Conservation (phyloP, 2,888 invertebrate genomes). For the Creontiades dilutus region DNA sequence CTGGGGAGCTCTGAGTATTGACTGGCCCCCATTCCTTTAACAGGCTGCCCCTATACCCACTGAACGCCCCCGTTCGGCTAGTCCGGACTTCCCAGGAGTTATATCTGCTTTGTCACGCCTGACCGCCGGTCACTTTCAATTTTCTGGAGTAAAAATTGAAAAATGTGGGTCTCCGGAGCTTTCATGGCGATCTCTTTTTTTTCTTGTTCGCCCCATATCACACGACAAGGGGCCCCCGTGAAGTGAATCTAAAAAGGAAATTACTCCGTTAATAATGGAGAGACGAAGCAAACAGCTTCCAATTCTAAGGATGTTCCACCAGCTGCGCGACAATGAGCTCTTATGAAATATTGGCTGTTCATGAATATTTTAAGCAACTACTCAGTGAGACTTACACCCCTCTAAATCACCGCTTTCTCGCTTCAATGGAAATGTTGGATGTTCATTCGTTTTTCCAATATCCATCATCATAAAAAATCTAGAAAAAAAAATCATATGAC, state of each 20-base stretch:
- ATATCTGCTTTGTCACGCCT: constrained; percentile 67
- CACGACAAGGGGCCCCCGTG: constrained; percentile 18
- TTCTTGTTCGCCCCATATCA: constrained; percentile 5
- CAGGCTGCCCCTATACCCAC: constrained; percentile 62
- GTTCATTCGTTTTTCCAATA: too few species aligned
- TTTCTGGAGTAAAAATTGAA: constrained; percentile 49
- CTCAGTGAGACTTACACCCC: not conserved
- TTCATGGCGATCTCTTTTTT: not conserved
- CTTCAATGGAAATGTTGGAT: not conserved
- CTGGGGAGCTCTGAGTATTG: constrained; percentile 64
- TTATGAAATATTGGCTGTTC: not conserved
- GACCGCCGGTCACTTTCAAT: constrained; percentile 69
- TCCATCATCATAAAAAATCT: too few species aligned
- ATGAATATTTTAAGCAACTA: not conserved
- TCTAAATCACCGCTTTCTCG: not conserved
- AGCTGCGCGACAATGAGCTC: not conserved
- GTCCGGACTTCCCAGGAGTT: not conserved
- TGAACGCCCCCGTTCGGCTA: not conserved
- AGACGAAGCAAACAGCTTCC: not conserved
- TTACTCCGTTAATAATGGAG: constrained; percentile 17
- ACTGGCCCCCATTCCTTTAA: constrained; percentile 69
- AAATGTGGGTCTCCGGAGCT: constrained; percentile 53
- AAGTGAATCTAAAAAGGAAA: constrained; percentile 28
- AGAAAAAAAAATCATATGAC: too few species aligned
- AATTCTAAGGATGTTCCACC: not conserved